A percentile compares a stretch with the other conserved stretches of the same genome.
Conservation (phyloP, 2,113 vertebrate genomes). For the Percopsis transmontana region DNA sequence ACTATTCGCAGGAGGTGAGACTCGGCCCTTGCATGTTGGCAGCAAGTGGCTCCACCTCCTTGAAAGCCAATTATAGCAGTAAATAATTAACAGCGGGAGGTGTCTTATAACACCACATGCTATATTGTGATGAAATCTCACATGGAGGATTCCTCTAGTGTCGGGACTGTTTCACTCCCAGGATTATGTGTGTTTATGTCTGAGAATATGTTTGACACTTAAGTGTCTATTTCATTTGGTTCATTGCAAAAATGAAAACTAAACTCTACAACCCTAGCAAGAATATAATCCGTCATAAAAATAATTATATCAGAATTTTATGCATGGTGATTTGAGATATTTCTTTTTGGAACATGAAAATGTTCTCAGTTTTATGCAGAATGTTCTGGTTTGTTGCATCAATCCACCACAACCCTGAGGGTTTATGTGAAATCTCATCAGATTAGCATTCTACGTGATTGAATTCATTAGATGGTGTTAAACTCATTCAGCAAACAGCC, state of each 20-base stretch:
- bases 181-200: too few relatives aligned
- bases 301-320: too few relatives aligned
- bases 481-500: conserved; percentile 36
- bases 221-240: too few relatives aligned
- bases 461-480: conserved; percentile 17
- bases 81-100: conserved; percentile 69
- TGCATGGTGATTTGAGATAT: too few relatives aligned
- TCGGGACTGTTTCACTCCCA: neutral
- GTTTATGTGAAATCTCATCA: conserved; percentile 21
- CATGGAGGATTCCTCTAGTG: conserved; percentile 1
- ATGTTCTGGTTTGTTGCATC: neutral
- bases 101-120: conserved; percentile 48
- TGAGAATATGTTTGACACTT: too few relatives aligned
- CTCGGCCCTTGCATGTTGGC: conserved; percentile 38
- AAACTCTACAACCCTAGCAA: too few relatives aligned
- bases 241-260: too few relatives aligned
- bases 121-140: conserved; percentile 37
- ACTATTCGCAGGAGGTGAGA: conserved; percentile 48
- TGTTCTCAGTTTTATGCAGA: neutral
- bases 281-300: too few relatives aligned
- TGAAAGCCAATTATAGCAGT: conserved; percentile 69
- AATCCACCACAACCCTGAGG: conserved; percentile 23
- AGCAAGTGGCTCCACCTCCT: conserved; percentile 53
- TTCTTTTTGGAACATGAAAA: neutral
- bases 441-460: conserved; percentile 25